A percentile compares a stretch with the other conserved stretches of the same genome.
phyloP scores from a whole-genome alignment of 2,888 invertebrate genomes.

The Pherbina coryleti region DNA sequence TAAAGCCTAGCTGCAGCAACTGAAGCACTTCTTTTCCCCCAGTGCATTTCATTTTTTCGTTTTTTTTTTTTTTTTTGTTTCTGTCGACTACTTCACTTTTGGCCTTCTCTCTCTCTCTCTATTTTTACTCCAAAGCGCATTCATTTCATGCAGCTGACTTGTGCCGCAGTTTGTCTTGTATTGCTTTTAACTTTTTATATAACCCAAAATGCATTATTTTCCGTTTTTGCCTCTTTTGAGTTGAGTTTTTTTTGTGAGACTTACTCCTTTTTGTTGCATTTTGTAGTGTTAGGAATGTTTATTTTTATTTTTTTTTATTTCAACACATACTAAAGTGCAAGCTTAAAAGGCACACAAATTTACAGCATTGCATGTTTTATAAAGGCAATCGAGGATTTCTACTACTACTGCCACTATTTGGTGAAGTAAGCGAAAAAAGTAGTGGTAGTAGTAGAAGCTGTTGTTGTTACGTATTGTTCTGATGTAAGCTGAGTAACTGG shows the following conservation, averaged over 20 bases:
- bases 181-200: slow-evolving; percentile 6
- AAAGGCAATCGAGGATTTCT: too few relatives aligned
- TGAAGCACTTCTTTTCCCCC: background rate
- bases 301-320: background rate
- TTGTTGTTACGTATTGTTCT: too few relatives aligned
- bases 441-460: too few relatives aligned
- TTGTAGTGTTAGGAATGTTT: background rate
- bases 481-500: too few relatives aligned
- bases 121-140: background rate
- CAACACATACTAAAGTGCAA: background rate
- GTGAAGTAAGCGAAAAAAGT: too few relatives aligned
- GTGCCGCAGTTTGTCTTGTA: slow-evolving; percentile 28
- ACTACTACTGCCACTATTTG: too few relatives aligned
- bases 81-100: background rate
- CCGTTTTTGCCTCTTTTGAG: background rate
- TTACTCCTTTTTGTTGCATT: background rate
- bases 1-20: background rate
- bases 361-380: background rate
- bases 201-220: background rate
- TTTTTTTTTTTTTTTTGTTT: slow-evolving; percentile 16
- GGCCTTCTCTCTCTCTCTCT: background rate
- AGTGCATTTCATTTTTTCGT: too few relatives aligned
- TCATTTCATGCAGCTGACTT: slow-evolving; percentile 11
- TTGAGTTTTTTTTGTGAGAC: background rate
- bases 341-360: background rate